phyloP scores from a whole-genome alignment of 1,140 invertebrate species.

The Drosophila rhopaloa region DNA sequence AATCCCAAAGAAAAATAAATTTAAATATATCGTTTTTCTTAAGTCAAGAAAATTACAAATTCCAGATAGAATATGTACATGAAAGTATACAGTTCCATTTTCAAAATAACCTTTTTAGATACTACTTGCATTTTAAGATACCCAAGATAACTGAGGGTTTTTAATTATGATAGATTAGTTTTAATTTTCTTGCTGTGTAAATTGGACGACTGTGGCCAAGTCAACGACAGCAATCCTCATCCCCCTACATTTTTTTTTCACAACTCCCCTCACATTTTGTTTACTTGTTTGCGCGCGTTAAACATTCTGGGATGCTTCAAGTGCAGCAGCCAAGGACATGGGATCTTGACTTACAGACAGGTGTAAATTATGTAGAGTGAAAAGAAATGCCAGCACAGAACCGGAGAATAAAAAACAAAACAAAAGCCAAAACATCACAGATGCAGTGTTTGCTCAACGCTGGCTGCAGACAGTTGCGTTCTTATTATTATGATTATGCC shows the following conservation, averaged over 20 bases:
- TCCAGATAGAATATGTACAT: too few species aligned
- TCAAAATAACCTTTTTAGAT: too few species aligned
- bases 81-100: too few species aligned
- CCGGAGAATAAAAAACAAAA: conserved; percentile 2
- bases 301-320: conserved; percentile 62
- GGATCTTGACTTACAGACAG: conserved; percentile 67
- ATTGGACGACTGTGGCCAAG: conserved; percentile 4
- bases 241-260: conserved; percentile 4
- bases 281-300: conserved; percentile 71
- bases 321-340: conserved; percentile 68
- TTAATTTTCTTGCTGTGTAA: background rate
- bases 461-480: conserved; percentile 70
- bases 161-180: too few species aligned
- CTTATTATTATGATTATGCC: conserved; percentile 61
- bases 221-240: conserved; percentile 29
- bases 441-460: conserved; percentile 7
- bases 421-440: conserved; percentile 24
- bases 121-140: too few species aligned
- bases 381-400: conserved; percentile 52
- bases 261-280: conserved; percentile 39
- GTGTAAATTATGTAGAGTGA: conserved; percentile 73
- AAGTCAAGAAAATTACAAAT: too few species aligned
- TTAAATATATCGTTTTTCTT: too few species aligned
- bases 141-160: too few species aligned
- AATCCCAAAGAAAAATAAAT: too few species aligned